Evolutionary conservation across 2,797 vertebrate genomes (phyloP), one percentile per base, ranked within the genome.

Genomic region (Rhinella marina): DNA sequence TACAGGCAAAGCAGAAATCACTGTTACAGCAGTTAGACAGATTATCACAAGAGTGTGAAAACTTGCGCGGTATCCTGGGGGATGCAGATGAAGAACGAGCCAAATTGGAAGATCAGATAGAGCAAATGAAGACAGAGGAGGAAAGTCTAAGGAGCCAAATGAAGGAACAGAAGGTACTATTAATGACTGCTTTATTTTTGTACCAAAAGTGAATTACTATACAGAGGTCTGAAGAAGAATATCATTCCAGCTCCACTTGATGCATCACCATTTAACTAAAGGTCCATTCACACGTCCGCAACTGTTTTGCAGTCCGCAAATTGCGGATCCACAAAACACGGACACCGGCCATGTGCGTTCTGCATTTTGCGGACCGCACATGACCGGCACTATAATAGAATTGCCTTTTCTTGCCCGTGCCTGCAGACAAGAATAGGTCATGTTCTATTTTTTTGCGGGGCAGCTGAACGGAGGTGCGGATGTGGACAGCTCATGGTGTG

Each of bases 1-100:
- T 97, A 91, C 96, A 97, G 92, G 92, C 90, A 70, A 98, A 97
- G 92, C 97, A 97, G 90, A 95, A 86, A 17, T 90, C 90, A 59
- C 92, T 98, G 90, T 76, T 96, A 50, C 94, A 95, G 90, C 96
- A 96, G 91, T 91, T 97, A 0, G 93, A 96, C 86, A 88, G 90
- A 81, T 90, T 98, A 5, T 96, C 97, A 59, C 93, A 92, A 91
- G 96, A 98, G 90, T 93, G 93, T 0, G 95, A 96, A 89, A 94
- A 96, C 91, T 93, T 98, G 82, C 95, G 92, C 85, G 90, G 89
- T 77, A 92, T 92, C 70, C 75, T 97, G 91, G 94, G 62, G 0
- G 93, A 96, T 56, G 93, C 91, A 0, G 94, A 97, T 88, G 94
- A 94, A 66, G 91, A 89, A 84, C 93, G 90, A 87, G 89, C 89